Evolutionary conservation across 1,140 invertebrate genomes (phyloP), one percentile per base, ranked within the genome.

Genomic region (Hesperophylax magnus): DNA sequence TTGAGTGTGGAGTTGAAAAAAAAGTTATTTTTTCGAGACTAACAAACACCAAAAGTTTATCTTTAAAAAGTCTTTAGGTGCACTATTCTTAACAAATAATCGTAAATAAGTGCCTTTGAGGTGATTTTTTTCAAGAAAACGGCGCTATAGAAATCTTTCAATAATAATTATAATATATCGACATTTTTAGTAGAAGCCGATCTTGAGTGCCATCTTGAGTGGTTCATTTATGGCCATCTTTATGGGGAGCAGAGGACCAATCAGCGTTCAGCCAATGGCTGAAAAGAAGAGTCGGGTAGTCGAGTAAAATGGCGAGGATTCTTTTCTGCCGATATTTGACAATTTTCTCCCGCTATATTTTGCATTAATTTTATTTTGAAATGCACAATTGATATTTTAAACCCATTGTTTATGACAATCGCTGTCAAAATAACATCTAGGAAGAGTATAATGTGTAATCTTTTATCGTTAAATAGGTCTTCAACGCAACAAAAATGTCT

Each of bases 401-500:
- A 54, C 56, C 18, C 56, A 56, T 18, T 72, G 14, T 53, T 17
- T 72, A 72, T 24, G 14, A 56, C 22, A 54, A 24, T 22, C 22
- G 47, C 34, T 39, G 20, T 18, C 47, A 31, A 53, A 72, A 22
- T 17, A 17, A 72, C 20, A 54, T 22, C 53, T 54, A 56, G 69
- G 56, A 39, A 58, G 24, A 31, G 56, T 76, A 76, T 76, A 76
- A 76, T 76, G 72, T 61, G 72, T 34, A 76, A 22, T 60, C 27
- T 76, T 76, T 61, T 60, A 31, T 76, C 31, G 56, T 76, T 76
- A 76, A 76, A 74, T 56, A 79, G 54, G 31, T 79, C 34, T 79
- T 22, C 31, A 58, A 72, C 47, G 65, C 67, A 71, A 20, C 78
- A 79, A 80, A 80, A 74, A 80, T 80, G 78, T 80, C 78, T 75